Base-by-base conservation (phyloP, 2,797 vertebrate species). In the Lithobates sylvaticus region DNA sequence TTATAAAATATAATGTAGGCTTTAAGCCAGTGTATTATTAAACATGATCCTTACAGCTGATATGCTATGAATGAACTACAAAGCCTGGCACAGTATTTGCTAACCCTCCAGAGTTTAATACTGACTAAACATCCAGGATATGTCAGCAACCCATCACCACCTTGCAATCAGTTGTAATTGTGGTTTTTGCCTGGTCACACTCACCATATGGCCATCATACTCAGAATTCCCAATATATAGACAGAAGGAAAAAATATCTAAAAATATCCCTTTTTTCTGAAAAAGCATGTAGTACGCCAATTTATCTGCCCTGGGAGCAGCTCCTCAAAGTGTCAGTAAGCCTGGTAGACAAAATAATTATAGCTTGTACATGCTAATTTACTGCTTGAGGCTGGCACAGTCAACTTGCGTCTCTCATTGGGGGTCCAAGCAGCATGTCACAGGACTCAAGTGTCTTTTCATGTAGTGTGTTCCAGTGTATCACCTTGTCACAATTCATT, bases 291-390 rank as follows among this genome's bases (percentile, higher is more conserved):
- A 94, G 58, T 93, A 86, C 92, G 93, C 92, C 92, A 93, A 94
- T 94, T 93, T 94, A 93, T 92, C 92, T 94, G 92, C 92, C 91
- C 90, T 91, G 89, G 86, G 89, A 93, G 92, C 91, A 93, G 90
- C 91, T 93, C 88, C 90, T 91, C 88, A 92, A 90, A 92, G 93
- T 95, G 94, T 94, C 93, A 93, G 5, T 16, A 77, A 47, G 77
- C 89, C 42, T 50, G 68, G 67, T 8, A 89, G 94, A 94, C 94
- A 92, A 90, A 91, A 93, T 95, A 95, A 95, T 94, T 95, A 94
- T 91, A 95, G 89, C 90, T 88, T 92, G 90, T 89, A 91, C 88
- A 84, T 76, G 91, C 89, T 94, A 94, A 95, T 94, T 93, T 91
- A 76, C 1, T 0, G 88, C 86, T 92, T 88, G 27, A 23, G 91